These are phyloP conservation scores for Simalia tracyae DNA, from an alignment of 2,797 vertebrate species.

Conservation along the genomic window DNA sequence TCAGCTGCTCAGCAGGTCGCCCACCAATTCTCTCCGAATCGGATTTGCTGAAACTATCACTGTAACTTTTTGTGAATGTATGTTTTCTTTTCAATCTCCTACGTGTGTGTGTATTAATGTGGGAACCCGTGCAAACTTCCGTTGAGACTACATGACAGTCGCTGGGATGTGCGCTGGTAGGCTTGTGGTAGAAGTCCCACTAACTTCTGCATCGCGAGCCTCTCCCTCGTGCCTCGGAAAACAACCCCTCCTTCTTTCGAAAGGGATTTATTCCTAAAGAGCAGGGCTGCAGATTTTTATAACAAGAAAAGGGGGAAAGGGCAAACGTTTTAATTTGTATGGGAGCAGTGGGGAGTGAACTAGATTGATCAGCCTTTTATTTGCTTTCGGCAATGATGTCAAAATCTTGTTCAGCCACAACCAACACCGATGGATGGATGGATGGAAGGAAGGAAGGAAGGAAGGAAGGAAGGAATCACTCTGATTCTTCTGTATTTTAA, in stretches of 20 bases:
- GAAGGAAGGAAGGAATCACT: not conserved
- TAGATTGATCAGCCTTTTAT: not conserved
- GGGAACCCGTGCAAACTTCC: not conserved
- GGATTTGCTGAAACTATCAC: not conserved
- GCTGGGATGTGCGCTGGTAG: not conserved
- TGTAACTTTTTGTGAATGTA: not conserved
- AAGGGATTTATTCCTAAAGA: not conserved
- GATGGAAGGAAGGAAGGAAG: not conserved
- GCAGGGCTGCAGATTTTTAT: not conserved
- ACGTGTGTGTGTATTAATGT: not conserved
- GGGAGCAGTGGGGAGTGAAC: not conserved
- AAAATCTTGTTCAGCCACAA: not conserved
- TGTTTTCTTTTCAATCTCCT: not conserved
- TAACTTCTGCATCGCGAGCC: not conserved
- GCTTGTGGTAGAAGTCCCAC: not conserved
- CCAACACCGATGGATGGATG: no score
- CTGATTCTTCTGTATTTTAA: constrained; percentile 50
- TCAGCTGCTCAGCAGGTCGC: no score
- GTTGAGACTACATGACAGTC: not conserved
- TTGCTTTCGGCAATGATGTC: not conserved
- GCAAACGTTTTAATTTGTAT: not conserved
- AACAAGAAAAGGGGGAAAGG: no score
- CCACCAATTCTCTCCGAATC: not conserved
- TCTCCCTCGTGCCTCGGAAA: not conserved
- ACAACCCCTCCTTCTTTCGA: not conserved